Conservation (phyloP, 2,113 vertebrate genomes). For the Spilogale gracilis region DNA sequence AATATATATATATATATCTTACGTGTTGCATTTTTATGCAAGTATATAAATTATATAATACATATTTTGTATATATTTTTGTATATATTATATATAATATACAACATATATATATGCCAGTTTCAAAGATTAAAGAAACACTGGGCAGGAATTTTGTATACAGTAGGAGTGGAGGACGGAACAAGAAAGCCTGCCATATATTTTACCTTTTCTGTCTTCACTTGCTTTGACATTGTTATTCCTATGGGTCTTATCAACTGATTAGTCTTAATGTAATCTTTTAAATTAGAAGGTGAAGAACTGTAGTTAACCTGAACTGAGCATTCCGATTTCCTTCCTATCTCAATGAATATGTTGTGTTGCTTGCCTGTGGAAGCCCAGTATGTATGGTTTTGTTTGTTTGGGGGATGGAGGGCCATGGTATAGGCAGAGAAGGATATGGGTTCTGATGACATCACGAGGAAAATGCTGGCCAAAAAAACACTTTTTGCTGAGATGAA, state of each 20-base stretch:
- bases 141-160: background rate
- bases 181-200: background rate
- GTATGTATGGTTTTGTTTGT: conserved; percentile 7
- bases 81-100: background rate
- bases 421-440: background rate
- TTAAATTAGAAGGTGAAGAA: conserved; percentile 60
- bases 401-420: background rate
- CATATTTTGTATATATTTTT: too few relatives aligned
- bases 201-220: background rate
- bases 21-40: background rate
- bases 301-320: conserved; percentile 46
- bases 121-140: conserved; percentile 36
- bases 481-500: conserved; percentile 8
- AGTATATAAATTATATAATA: too few relatives aligned
- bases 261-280: conserved; percentile 55
- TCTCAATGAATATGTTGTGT: conserved; percentile 55
- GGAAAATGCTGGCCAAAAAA: background rate
- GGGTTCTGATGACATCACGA: background rate
- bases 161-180: background rate
- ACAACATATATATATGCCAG: background rate
- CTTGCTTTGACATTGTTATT: conserved; percentile 4
- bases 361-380: conserved; percentile 12
- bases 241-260: background rate
- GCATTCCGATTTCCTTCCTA: conserved; percentile 54
- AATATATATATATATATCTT: background rate